Evolutionary conservation across 1,140 invertebrate species (phyloP), one percentile per base, ranked within the genome.

Genomic region (Steinernema feltiae): DNA sequence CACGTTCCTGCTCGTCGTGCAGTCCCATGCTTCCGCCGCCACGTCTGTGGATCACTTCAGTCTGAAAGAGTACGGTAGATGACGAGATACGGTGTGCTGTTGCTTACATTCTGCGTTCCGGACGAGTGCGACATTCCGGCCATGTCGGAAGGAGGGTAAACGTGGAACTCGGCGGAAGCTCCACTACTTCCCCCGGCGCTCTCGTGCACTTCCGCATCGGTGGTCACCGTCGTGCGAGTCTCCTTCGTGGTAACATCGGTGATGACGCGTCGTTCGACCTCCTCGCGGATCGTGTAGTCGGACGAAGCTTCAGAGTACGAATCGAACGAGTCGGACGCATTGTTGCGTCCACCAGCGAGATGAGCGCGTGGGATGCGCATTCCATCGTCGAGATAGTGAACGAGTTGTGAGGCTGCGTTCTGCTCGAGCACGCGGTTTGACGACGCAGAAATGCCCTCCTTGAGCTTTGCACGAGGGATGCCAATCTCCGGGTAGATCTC

Each of bases 251-350:
- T 84, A 3, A 84, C 82, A 75, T 84, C 84, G 27, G 84, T 85
- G 29, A 74, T 86, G 15, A 84, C 83, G 27, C 81, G 48, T 48
- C 84, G 74, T 69, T 85, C 84, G 63, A 85, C 82, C 76, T 85
- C 84, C 72, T 85, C 84, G 1, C 82, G 80, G 69, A 86, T 86
- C 21, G 84, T 85, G 76, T 83, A 85, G 72, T 85, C 84, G 71
- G 77, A 80, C 29, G 82, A 84, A 0, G 79, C 73, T 24, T 73
- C 81, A 31, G 83, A 85, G 12, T 85, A 84, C 18, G 85, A 82
- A n/a, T 72, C 79, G 70, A 81, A 84, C 0, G 53, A 72, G 21
- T 73, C 69, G 72, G 63, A 30, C 7, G 69, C 63, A 21, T 72
- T 70, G 30, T 71, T 30, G 30, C 71, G 74, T 24, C 30, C 78